Evolutionary conservation across 2,113 vertebrate species (phyloP).

Genomic region (Bufo gargarizans): DNA sequence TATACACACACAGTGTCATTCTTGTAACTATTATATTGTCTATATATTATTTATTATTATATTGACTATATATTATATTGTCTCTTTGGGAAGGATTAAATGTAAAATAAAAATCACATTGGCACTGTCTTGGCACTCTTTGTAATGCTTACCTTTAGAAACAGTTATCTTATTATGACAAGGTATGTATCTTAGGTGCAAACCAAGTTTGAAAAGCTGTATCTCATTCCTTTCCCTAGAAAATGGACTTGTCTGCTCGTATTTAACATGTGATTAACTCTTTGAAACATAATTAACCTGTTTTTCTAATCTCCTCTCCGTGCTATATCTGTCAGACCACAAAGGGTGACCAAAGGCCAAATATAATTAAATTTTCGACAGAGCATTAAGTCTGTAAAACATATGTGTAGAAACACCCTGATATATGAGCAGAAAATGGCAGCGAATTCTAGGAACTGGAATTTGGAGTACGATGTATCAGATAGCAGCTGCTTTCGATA

Average conservation of each 20-base stretch:
- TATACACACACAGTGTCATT: no score
- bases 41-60: background rate
- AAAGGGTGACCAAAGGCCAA: conserved; percentile 17
- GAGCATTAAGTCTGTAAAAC: conserved; percentile 30
- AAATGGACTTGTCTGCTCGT: conserved; percentile 28
- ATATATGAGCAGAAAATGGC: conserved; percentile 39
- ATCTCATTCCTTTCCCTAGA: conserved; percentile 14
- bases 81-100: background rate
- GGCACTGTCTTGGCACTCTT: background rate
- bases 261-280: conserved; percentile 52
- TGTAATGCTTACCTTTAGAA: background rate
- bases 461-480: background rate
- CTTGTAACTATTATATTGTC: background rate
- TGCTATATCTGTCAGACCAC: conserved; percentile 30
- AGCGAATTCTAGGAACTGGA: conserved; percentile 19
- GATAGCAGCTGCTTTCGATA: conserved; percentile 11
- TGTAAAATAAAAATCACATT: background rate
- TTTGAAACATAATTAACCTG: conserved; percentile 38
- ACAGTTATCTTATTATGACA: conserved; percentile 24
- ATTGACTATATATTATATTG: background rate
- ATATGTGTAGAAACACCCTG: conserved; percentile 25
- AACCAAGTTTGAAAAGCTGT: background rate
- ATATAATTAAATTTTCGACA: conserved; percentile 40
- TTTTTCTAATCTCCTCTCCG: conserved; percentile 11
- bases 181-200: background rate